phyloP scores from a whole-genome alignment of 2,888 invertebrate species.

The Meiosimyza platycephala region DNA sequence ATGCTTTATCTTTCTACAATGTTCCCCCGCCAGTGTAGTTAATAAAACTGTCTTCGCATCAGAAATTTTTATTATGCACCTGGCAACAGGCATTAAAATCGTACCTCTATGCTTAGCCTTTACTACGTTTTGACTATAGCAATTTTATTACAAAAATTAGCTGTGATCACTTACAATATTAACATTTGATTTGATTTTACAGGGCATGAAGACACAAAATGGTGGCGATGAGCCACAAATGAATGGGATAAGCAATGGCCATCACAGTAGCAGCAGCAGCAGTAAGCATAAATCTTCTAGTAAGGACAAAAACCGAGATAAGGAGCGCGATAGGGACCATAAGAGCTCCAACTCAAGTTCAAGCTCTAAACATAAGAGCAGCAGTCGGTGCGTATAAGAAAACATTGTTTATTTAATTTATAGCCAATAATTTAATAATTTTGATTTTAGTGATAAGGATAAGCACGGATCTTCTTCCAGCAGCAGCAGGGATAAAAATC shows the following conservation, averaged over 20 bases:
- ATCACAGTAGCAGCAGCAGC: slow-evolving; percentile 67
- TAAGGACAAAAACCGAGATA: slow-evolving; percentile 70
- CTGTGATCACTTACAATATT: no score
- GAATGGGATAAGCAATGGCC: slow-evolving; percentile 86
- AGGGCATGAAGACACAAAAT: slow-evolving; percentile 60
- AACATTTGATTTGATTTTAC: slow-evolving; percentile 13
- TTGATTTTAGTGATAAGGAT: slow-evolving; percentile 58
- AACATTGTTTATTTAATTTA: neutral
- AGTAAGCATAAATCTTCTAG: slow-evolving; percentile 77
- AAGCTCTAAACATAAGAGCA: slow-evolving; percentile 68
- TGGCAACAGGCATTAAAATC: no score
- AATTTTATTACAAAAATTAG: no score
- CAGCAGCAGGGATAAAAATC: slow-evolving; percentile 65
- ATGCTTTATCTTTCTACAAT: no score
- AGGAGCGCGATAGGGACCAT: slow-evolving; percentile 67
- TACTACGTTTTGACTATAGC: no score
- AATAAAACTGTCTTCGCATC: no score
- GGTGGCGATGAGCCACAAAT: slow-evolving; percentile 66
- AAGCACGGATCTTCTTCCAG: slow-evolving; percentile 54
- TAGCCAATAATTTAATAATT: neutral
- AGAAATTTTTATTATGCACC: no score
- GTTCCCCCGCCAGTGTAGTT: no score
- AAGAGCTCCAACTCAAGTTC: slow-evolving; percentile 65
- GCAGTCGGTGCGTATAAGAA: slow-evolving; percentile 57
- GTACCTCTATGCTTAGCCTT: no score